Evolutionary conservation across 2,797 vertebrate genomes (phyloP).

Genomic region (Enteromius argenteus): DNA sequence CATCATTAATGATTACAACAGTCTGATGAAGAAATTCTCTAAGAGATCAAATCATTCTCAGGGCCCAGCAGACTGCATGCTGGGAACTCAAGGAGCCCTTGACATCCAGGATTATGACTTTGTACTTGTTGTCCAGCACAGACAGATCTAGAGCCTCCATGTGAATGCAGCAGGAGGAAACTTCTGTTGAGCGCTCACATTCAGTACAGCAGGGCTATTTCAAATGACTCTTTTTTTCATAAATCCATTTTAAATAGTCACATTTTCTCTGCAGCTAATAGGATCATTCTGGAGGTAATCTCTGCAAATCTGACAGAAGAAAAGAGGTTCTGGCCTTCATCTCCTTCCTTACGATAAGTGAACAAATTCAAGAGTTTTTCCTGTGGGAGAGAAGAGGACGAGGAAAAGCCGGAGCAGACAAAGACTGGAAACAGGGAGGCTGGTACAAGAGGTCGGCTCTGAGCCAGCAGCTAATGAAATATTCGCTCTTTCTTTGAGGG

Average conservation of each 20-base stretch:
- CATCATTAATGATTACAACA: neutral
- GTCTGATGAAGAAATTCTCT: constrained; percentile 72
- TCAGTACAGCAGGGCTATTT: constrained; percentile 71
- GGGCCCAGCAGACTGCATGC: constrained; percentile 74
- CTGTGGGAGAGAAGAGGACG: constrained; percentile 73
- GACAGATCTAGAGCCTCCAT: constrained; percentile 74
- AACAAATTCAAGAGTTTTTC: constrained; percentile 83
- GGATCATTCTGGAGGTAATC: constrained; percentile 86
- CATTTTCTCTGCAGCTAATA: constrained; percentile 84
- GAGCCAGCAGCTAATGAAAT: constrained; percentile 1
- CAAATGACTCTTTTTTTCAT: constrained; percentile 74
- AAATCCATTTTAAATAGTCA: constrained; percentile 85
- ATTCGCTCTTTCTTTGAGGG: neutral
- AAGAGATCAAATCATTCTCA: constrained; percentile 76
- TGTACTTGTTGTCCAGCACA: constrained; percentile 76
- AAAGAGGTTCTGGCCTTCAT: constrained; percentile 82
- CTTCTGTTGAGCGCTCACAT: constrained; percentile 63
- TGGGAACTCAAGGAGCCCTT: constrained; percentile 77
- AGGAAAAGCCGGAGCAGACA: constrained; percentile 44
- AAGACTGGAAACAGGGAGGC: constrained; percentile 67
- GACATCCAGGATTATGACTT: constrained; percentile 80
- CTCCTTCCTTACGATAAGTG: constrained; percentile 83
- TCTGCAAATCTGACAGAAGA: constrained; percentile 83
- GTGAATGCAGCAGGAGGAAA: constrained; percentile 71
- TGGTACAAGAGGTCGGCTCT: neutral